Evolutionary conservation across 2,113 vertebrate species (phyloP).

Genomic region (Notiomystis cincta): DNA sequence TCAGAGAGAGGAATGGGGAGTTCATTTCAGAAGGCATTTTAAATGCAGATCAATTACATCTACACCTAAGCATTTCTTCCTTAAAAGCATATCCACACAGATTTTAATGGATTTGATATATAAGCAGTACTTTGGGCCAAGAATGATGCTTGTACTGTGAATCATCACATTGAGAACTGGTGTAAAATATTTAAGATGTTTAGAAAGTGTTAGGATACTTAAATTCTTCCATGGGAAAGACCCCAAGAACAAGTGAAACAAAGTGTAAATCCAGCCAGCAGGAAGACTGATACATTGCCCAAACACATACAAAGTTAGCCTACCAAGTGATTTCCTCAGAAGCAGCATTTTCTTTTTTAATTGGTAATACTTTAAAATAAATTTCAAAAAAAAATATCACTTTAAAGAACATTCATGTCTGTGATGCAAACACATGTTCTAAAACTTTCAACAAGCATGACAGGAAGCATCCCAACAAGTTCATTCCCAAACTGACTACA

Average conservation of each 20-base stretch:
- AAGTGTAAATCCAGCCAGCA: not conserved
- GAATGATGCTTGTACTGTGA: not conserved
- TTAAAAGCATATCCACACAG: not conserved
- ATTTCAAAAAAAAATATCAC: not conserved
- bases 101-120: not conserved
- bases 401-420: not conserved
- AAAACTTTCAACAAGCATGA: not conserved
- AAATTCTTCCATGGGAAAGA: not conserved
- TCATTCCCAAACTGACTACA: not conserved
- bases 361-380: not conserved
- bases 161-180: not conserved
- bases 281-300: not conserved
- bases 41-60: not conserved
- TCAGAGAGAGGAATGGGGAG: fast-evolving
- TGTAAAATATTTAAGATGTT: not conserved
- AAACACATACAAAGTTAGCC: not conserved
- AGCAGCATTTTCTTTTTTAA: not conserved
- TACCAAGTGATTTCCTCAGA: not conserved
- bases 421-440: not conserved
- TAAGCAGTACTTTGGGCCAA: not conserved
- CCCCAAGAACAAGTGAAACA: not conserved
- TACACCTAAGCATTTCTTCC: not conserved
- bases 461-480: not conserved
- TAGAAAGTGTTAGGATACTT: not conserved
- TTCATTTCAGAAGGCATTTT: not conserved